phyloP scores from a whole-genome alignment of 2,888 invertebrate species.

The Cheilosia vulpina region DNA sequence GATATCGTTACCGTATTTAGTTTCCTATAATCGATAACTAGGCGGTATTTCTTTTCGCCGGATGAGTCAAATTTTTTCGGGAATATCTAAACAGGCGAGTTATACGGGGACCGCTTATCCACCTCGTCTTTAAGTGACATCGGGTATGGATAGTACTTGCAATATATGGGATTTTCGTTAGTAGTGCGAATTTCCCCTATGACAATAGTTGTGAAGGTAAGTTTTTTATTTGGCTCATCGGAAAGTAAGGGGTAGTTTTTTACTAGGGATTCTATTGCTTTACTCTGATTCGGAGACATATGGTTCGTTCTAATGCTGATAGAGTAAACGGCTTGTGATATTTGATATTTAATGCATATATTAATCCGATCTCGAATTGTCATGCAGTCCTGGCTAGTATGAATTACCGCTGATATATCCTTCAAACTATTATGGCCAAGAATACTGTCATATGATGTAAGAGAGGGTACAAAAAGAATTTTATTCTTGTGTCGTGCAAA shows the following conservation, averaged over 20 bases:
- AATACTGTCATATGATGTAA: conserved; percentile 33
- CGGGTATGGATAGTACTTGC: background rate
- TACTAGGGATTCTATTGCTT: too few species aligned
- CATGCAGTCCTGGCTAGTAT: conserved; percentile 1
- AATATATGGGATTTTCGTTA: background rate
- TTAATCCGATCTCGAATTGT: background rate
- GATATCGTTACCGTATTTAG: background rate
- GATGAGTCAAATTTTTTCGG: background rate
- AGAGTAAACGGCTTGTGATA: background rate
- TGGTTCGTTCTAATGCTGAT: background rate
- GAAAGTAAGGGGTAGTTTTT: too few species aligned
- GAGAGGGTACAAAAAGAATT: conserved; percentile 24
- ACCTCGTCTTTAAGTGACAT: background rate
- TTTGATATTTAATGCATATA: background rate
- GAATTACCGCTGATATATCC: background rate
- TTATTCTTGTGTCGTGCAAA: conserved; percentile 19
- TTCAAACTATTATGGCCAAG: conserved; percentile 59
- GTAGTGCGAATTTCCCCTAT: background rate
- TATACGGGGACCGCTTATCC: background rate
- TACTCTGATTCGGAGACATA: background rate
- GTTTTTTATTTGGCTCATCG: too few species aligned
- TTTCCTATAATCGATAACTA: background rate
- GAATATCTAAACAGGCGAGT: background rate
- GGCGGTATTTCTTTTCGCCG: background rate
- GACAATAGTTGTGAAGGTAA: too few species aligned